phyloP scores from a whole-genome alignment of 1,140 invertebrate species.

The Littorina saxatilis region DNA sequence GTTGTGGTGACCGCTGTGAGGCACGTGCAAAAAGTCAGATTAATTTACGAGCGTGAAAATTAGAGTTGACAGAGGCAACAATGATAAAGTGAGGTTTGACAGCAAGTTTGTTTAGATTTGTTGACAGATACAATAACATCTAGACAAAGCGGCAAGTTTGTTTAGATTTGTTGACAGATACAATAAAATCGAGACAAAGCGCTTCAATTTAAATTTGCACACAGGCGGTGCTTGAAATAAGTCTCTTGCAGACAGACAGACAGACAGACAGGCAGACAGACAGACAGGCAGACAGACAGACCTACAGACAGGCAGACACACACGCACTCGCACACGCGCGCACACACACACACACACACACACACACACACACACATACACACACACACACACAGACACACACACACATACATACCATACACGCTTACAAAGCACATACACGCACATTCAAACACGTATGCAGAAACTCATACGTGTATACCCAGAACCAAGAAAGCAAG shows the following conservation, averaged over 20 bases:
- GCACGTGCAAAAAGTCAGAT: not conserved
- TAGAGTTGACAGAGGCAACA: not conserved
- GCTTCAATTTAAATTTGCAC: too few relatives aligned
- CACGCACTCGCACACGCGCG: not conserved
- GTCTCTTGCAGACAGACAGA: too few relatives aligned
- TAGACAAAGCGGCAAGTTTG: not conserved
- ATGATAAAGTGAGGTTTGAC: not conserved
- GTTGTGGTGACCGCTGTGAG: not conserved
- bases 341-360: constrained; percentile 10
- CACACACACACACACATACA: constrained; percentile 17
- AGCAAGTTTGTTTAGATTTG: not conserved
- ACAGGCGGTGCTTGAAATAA: too few relatives aligned
- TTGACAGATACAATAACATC: not conserved
- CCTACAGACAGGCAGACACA: not conserved
- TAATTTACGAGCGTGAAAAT: not conserved
- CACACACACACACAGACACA: constrained; percentile 32
- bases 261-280: not conserved
- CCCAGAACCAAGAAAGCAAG: too few relatives aligned
- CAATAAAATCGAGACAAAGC: too few relatives aligned
- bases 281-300: constrained; percentile 8
- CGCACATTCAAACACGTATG: not conserved
- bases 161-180: not conserved
- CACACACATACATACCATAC: constrained; percentile 33
- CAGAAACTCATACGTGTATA: not conserved
- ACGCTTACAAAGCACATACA: too few relatives aligned